Evolutionary conservation across 2,888 invertebrate genomes (phyloP).

Genomic region (Morpho helenor): DNA sequence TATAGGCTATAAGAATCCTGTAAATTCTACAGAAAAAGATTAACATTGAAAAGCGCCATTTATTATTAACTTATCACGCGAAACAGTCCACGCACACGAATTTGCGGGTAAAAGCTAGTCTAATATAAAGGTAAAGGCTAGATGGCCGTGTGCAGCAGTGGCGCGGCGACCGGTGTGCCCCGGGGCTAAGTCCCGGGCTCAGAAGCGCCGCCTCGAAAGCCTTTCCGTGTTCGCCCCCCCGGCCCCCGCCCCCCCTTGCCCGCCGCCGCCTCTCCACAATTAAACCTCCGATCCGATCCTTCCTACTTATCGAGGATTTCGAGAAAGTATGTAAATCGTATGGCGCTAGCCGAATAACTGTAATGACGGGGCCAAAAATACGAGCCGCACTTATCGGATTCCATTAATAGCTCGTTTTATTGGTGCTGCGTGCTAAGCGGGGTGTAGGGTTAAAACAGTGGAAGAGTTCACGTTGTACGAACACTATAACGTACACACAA

Average conservation of each 20-base stretch:
- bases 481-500: too few species aligned
- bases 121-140: too few species aligned
- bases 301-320: constrained; percentile 21
- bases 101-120: too few species aligned
- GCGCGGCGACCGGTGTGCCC: constrained; percentile 26
- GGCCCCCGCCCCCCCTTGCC: constrained; percentile 28
- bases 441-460: too few species aligned
- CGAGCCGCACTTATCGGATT: constrained; percentile 1
- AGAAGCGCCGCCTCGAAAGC: constrained; percentile 73
- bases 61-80: too few species aligned
- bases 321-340: constrained; percentile 20
- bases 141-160: too few species aligned
- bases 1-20: too few species aligned
- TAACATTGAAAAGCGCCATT: too few species aligned
- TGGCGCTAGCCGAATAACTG: constrained; percentile 4
- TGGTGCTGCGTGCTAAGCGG: too few species aligned
- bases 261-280: constrained; percentile 31
- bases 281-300: constrained; percentile 35
- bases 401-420: not conserved
- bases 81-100: too few species aligned
- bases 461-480: too few species aligned
- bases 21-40: too few species aligned
- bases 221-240: constrained; percentile 66
- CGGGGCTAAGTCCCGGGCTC: constrained; percentile 39
- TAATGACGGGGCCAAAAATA: constrained; percentile 4